A percentile compares a stretch with the other conserved stretches of the same genome.
Evolutionary conservation across 2,888 invertebrate species (phyloP).

Genomic region (Cataglyphis livida): DNA sequence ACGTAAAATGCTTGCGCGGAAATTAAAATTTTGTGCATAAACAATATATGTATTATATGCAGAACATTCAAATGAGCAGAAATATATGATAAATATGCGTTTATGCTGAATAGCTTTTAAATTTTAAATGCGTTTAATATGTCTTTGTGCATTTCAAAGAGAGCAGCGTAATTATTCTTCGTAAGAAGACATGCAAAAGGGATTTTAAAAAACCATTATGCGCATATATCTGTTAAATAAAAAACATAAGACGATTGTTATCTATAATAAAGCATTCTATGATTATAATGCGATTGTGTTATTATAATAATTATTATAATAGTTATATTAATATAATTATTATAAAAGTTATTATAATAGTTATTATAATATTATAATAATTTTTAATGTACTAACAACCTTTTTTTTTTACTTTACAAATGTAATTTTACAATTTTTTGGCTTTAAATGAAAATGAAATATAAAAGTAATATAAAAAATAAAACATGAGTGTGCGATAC

Average conservation of each 20-base stretch:
- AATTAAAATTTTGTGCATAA: conserved; percentile 15
- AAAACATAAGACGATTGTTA: neutral
- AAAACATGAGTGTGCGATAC: neutral
- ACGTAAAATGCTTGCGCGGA: neutral
- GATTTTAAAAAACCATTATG: neutral
- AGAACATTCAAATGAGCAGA: neutral
- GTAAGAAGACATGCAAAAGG: neutral
- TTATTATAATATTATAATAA: neutral
- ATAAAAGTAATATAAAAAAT: neutral
- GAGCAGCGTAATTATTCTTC: neutral
- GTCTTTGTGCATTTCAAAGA: neutral
- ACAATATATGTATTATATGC: conserved; percentile 7
- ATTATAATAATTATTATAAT: neutral
- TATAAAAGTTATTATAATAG: too few species aligned
- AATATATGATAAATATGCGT: conserved; percentile 16
- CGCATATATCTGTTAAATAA: neutral
- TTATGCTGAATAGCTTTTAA: conserved; percentile 17
- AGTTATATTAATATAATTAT: too few species aligned
- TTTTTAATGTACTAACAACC: neutral
- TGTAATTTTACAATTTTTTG: neutral
- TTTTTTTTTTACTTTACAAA: neutral
- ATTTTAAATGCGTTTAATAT: neutral
- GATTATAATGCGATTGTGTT: neutral
- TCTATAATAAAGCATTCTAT: neutral
- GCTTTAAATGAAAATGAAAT: neutral